Evolutionary conservation across 2,888 invertebrate genomes (phyloP).

Genomic region (Drosophila formosana): DNA sequence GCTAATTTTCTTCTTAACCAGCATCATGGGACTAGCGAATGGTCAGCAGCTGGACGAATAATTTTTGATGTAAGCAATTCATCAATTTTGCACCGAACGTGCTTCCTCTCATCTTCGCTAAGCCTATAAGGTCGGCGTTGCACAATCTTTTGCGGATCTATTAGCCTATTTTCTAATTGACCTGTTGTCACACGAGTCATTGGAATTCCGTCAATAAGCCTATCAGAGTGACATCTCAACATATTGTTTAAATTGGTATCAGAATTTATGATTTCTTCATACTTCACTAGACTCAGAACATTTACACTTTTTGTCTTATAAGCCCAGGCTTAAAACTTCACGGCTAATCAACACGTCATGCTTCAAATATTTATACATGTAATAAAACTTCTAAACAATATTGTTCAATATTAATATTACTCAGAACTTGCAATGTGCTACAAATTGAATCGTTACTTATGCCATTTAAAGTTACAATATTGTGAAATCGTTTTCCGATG

Average conservation of each 20-base stretch:
- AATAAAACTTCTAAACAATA: constrained; percentile 7
- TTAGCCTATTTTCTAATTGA: constrained; percentile 17
- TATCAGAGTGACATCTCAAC: constrained; percentile 8
- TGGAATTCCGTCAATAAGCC: constrained; percentile 15
- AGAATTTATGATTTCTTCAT: constrained; percentile 6
- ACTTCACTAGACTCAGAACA: neutral
- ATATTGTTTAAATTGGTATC: constrained; percentile 9
- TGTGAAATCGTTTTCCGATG: neutral
- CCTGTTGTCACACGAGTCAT: constrained; percentile 18
- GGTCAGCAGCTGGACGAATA: constrained; percentile 7
- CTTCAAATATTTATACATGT: constrained; percentile 9
- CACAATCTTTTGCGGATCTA: constrained; percentile 31
- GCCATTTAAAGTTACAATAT: neutral
- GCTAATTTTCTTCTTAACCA: constrained; percentile 13
- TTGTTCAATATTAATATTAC: constrained; percentile 19
- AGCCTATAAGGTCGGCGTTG: constrained; percentile 8
- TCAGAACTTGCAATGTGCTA: constrained; percentile 14
- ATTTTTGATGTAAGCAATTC: constrained; percentile 8
- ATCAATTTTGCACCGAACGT: constrained; percentile 8
- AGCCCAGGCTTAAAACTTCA: constrained; percentile 9
- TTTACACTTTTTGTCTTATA: constrained; percentile 7
- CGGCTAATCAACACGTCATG: constrained; percentile 6
- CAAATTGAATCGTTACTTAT: constrained; percentile 5
- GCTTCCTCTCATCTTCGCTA: constrained; percentile 12
- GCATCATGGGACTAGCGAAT: constrained; percentile 13